A percentile compares a stretch with the other conserved stretches of the same genome.
phyloP scores from a whole-genome alignment of 2,797 vertebrate species.

The Hapalemur alaotrensis region DNA sequence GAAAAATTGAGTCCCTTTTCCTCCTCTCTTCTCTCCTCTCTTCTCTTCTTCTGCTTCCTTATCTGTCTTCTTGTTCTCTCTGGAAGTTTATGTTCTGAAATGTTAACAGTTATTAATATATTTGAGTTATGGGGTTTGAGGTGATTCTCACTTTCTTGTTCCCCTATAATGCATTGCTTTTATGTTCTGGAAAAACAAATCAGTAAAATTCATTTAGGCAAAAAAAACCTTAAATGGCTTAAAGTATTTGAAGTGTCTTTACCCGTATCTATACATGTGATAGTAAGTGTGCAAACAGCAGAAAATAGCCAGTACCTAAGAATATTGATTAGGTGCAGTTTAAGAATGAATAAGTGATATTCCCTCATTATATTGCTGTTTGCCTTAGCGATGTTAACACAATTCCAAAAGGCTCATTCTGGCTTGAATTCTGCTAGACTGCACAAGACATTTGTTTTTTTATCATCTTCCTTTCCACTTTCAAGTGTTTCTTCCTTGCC shows the following conservation, averaged over 20 bases:
- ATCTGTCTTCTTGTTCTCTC: background rate
- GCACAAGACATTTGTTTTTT: background rate
- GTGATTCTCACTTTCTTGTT: background rate
- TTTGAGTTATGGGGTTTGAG: background rate
- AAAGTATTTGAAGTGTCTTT: background rate
- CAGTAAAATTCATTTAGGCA: background rate
- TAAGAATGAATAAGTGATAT: fast-evolving
- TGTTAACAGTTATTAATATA: background rate
- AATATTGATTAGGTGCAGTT: background rate
- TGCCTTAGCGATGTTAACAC: background rate
- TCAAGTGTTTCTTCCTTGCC: background rate
- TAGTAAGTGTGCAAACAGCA: background rate
- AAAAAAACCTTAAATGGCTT: background rate
- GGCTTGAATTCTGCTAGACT: background rate
- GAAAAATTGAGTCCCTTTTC: background rate
- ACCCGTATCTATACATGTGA: background rate
- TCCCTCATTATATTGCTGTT: background rate
- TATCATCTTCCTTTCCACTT: background rate
- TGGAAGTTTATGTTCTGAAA: background rate
- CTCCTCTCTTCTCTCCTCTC: background rate
- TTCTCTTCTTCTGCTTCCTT: background rate
- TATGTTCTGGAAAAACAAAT: background rate
- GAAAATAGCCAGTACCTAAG: background rate
- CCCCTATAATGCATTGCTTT: background rate
- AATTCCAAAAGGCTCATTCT: background rate